phyloP scores from a whole-genome alignment of 2,113 vertebrate species.

The Tonatia bakeri region DNA sequence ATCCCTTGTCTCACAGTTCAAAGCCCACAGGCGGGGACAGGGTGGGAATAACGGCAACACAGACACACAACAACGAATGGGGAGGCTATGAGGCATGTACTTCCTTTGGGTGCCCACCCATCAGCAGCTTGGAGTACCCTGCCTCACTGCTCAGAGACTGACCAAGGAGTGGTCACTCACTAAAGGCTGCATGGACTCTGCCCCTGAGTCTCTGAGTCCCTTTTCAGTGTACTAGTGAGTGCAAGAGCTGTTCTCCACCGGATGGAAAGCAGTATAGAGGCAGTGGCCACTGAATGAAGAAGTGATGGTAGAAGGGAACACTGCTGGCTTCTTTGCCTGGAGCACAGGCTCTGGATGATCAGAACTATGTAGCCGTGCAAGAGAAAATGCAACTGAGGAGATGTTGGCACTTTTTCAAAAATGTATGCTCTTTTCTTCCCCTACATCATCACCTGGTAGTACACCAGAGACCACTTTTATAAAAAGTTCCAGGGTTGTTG shows the following conservation, averaged over 20 bases:
- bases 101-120: background rate
- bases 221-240: background rate
- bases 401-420: background rate
- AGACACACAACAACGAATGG: background rate
- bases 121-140: background rate
- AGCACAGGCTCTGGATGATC: conserved; percentile 34
- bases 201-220: background rate
- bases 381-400: conserved; percentile 32
- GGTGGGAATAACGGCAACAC: background rate
- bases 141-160: background rate
- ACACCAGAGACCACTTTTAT: background rate
- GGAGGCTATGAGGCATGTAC: background rate
- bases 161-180: background rate
- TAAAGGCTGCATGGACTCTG: background rate
- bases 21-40: background rate
- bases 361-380: conserved; percentile 53
- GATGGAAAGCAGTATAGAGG: conserved; percentile 12
- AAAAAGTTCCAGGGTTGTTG: background rate
- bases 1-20: conserved; percentile 26
- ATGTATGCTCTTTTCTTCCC: background rate
- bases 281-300: background rate
- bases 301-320: background rate
- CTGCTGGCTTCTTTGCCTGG: conserved; percentile 29
- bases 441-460: background rate
- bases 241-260: background rate